Evolutionary conservation across 2,888 invertebrate genomes (phyloP), one percentile per base, ranked within the genome.

Genomic region (Ariolimax columbianus): DNA sequence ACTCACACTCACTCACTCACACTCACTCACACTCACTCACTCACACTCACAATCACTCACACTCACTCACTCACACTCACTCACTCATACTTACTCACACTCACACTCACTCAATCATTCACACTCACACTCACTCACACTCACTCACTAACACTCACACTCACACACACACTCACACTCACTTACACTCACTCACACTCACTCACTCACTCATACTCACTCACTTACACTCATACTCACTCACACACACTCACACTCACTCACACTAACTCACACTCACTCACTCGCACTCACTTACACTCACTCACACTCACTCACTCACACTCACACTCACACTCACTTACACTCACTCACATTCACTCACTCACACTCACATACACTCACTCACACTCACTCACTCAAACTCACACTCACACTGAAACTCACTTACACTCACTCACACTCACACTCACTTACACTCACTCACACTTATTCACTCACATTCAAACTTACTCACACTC

Each of bases 401-500:
- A 77, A n/a, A 51, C 77, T 51, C 51, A 51, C 51, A 77, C 51
- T 30, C 19, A 23, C 30, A 77, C n/a, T n/a, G 9, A 77, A 47
- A 19, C 51, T 51, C 43, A 51, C 51, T n/a, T n/a, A n/a, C n/a
- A n/a, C n/a, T n/a, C n/a, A n/a, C n/a, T n/a, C n/a, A n/a, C n/a
- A n/a, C n/a, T 51, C 77, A 51, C 43, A 77, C 78, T 63, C 78
- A 26, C 55, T 59, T 26, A 33, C 59, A 3, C 63, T 51, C 63
- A 14, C n/a, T 38, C 78, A 4, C 26, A 19, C 26, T 26, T 36
- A 3, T 14, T 36, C 38, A n/a, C n/a, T n/a, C n/a, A n/a, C n/a
- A n/a, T n/a, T n/a, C n/a, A n/a, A n/a, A n/a, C n/a, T n/a, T n/a
- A n/a, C 36, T 6, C 59, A 26, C 47, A 6, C 36, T 36, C 38